A percentile compares a stretch with the other conserved stretches of the same genome.
Conservation (phyloP, 2,113 vertebrate genomes). For the Heterotilapia buettikoferi region DNA sequence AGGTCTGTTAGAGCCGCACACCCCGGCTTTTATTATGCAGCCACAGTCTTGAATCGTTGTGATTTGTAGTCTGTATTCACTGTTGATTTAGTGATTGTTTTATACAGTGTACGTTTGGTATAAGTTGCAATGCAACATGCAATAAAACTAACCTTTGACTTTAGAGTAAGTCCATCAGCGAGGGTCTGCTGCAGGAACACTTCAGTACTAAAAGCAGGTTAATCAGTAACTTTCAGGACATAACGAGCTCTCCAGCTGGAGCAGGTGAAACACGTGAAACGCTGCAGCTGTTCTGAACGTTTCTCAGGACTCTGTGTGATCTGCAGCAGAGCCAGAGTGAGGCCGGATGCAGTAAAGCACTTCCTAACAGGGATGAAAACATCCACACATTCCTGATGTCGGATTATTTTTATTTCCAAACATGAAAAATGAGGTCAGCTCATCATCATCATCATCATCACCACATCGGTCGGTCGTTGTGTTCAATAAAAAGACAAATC, state of each 20-base stretch:
- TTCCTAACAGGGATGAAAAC: neutral
- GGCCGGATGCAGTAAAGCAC: neutral
- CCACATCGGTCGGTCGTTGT: neutral
- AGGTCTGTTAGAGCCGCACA: neutral
- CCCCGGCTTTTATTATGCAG: fast-evolving
- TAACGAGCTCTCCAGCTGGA: neutral
- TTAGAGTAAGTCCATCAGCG: neutral
- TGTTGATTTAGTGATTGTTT: neutral
- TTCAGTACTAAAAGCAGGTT: neutral
- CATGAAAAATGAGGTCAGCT: neutral
- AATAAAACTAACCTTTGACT: neutral
- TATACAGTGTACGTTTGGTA: neutral
- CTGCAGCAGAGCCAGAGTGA: neutral
- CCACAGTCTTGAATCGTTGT: neutral
- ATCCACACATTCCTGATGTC: neutral
- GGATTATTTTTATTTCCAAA: neutral
- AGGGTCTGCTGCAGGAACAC: neutral
- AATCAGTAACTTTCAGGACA: neutral
- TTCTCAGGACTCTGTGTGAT: neutral
- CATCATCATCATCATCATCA: neutral
- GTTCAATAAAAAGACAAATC: neutral
- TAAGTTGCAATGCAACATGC: neutral
- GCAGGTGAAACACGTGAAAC: neutral
- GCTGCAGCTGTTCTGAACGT: neutral
- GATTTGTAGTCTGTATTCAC: neutral